phyloP scores from a whole-genome alignment of 2,888 invertebrate genomes.

The Dynastes grantii region DNA sequence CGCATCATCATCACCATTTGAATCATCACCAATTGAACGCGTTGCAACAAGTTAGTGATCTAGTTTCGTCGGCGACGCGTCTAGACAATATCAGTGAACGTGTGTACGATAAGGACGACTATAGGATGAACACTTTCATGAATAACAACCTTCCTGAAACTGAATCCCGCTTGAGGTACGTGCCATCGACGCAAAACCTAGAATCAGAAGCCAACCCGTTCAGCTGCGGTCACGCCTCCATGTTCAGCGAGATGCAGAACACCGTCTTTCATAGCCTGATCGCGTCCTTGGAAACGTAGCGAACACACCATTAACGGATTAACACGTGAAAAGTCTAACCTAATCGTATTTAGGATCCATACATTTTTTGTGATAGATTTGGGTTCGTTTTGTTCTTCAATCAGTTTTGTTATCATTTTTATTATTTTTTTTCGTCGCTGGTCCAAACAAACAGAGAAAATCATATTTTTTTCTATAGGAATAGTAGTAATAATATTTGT shows the following conservation, averaged over 20 bases:
- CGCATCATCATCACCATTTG: neutral
- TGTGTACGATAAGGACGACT: slow-evolving; percentile 53
- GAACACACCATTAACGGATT: slow-evolving; percentile 48
- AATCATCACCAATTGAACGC: slow-evolving; percentile 36
- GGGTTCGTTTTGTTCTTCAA: slow-evolving; percentile 22
- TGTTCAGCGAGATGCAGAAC: slow-evolving; percentile 76
- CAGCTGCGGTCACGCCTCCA: slow-evolving; percentile 79
- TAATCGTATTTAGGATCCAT: slow-evolving; percentile 39
- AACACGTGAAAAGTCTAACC: slow-evolving; percentile 30
- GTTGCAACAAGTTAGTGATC: slow-evolving; percentile 42
- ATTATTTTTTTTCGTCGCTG: slow-evolving; percentile 32
- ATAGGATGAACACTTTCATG: slow-evolving; percentile 61
- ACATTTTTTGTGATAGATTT: slow-evolving; percentile 57
- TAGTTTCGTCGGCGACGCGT: slow-evolving; percentile 36
- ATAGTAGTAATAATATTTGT: neutral
- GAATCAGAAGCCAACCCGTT: slow-evolving; percentile 63
- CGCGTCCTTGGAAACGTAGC: slow-evolving; percentile 75
- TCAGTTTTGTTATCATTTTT: slow-evolving; percentile 16
- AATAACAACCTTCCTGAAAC: slow-evolving; percentile 62
- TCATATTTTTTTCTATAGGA: neutral
- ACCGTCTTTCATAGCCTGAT: slow-evolving; percentile 76
- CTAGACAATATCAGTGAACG: slow-evolving; percentile 43
- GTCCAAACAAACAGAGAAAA: neutral
- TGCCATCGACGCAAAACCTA: slow-evolving; percentile 56
- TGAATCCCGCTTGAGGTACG: slow-evolving; percentile 56